A percentile compares a stretch with the other conserved stretches of the same genome.
These are phyloP conservation scores for Donacobius atricapilla DNA, from an alignment of 2,113 vertebrate genomes.

Conservation along the genomic window DNA sequence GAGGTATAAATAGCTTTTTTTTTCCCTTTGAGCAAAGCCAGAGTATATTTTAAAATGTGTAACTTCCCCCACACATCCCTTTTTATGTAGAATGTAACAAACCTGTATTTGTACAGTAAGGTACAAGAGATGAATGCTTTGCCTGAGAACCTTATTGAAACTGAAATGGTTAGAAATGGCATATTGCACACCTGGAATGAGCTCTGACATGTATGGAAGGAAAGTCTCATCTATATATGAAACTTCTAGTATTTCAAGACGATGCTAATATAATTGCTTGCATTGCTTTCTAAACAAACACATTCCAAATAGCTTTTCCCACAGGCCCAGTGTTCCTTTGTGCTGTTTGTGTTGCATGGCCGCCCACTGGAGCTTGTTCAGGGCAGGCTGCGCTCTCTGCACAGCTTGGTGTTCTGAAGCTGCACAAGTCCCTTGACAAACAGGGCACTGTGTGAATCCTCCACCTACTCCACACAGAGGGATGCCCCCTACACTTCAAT, in stretches of 20 bases:
- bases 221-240: not conserved
- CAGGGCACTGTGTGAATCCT: not conserved
- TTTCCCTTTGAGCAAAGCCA: not conserved
- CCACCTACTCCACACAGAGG: not conserved
- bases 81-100: not conserved
- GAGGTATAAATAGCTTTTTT: not conserved
- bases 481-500: not conserved
- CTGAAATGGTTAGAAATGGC: not conserved
- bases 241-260: constrained; percentile 34
- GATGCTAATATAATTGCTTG: constrained; percentile 20
- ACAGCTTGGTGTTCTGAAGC: not conserved
- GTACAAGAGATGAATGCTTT: not conserved
- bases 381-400: not conserved
- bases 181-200: not conserved
- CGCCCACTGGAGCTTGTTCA: not conserved
- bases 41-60: not conserved
- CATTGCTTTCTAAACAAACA: constrained; percentile 13
- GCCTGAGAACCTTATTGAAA: not conserved
- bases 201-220: not conserved
- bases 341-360: not conserved
- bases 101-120: not conserved
- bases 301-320: constrained; percentile 21
- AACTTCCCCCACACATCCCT: not conserved
- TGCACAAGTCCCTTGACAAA: not conserved
- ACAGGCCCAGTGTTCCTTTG: constrained; percentile 19